Base-by-base conservation (phyloP, 2,797 vertebrate species). In the Mormyrus hasselquistii region DNA sequence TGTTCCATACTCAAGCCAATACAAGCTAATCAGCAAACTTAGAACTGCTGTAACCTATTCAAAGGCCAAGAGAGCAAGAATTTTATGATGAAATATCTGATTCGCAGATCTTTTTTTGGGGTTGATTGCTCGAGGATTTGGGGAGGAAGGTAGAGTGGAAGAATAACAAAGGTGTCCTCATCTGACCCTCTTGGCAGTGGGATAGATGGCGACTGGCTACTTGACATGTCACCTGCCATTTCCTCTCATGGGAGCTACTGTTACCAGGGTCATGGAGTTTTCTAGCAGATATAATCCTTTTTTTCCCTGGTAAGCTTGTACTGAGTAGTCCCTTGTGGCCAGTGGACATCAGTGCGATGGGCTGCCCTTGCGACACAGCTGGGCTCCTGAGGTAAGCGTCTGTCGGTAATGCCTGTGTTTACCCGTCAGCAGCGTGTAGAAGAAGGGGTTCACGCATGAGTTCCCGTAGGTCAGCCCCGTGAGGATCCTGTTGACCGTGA, bases 371-470 rank as follows among this genome's bases (percentile, higher is more conserved):
- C 94, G 94, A 90, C 94, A 95, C 14, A 96, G 94, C 88, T 95
- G 95, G 91, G 95, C 94, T 10, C 93, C 92, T 76, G 94, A 94
- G 2, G 93, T 93, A 90, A 91, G 89, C 2, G 91, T 91, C 91
- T 94, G 95, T 44, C 92, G 92, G 90, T 91, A 95, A 85, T 91
- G 92, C 92, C 90, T 94, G 86, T 93, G 94, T 90, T 96, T 97
- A 52, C 95, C 96, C 6, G 96, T 97, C 91, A 97, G 92, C 55
- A 97, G 92, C 0, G 97, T 98, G 94, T 97, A 98, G 90, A 97
- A 96, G 93, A 98, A 97, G 0, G 97, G 97, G 91, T 98, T 97
- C 34, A 97, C 96, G 49, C 97, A 97, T 2, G 97, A 97, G 95
- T 97, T 98, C 7, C 96, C 96, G 0, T 97, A 98, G 2, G 97